Conservation (phyloP, 2,113 vertebrate genomes). For the Perca flavescens region DNA sequence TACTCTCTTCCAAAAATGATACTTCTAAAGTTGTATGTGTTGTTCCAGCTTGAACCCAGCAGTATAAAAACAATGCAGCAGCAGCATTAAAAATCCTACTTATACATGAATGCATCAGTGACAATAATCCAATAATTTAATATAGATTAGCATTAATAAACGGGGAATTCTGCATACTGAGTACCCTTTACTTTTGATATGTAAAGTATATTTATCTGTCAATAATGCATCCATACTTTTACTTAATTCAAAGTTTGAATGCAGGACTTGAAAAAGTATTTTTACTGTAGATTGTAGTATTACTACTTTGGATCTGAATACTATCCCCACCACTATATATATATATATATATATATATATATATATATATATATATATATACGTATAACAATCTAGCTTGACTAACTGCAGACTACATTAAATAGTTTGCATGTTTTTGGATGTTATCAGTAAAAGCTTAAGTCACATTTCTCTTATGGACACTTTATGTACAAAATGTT, state of each 20-base stretch:
- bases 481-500: constrained; percentile 22
- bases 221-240: neutral
- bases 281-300: neutral
- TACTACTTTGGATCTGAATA: neutral
- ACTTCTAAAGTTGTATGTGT: neutral
- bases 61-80: neutral
- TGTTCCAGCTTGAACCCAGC: neutral
- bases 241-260: neutral
- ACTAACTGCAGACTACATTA: neutral
- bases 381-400: no score
- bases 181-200: neutral
- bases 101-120: neutral
- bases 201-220: neutral
- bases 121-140: neutral
- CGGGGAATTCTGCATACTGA: neutral
- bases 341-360: no score
- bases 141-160: no score
- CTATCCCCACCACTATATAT: neutral
- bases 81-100: neutral
- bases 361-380: no score
- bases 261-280: neutral
- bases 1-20: neutral
- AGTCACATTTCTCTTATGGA: constrained; percentile 16
- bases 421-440: neutral
- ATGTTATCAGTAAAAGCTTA: neutral